A percentile compares a stretch with the other conserved stretches of the same genome.
Conservation (phyloP, 2,113 vertebrate genomes). For the Ceuthmochares aereus region DNA sequence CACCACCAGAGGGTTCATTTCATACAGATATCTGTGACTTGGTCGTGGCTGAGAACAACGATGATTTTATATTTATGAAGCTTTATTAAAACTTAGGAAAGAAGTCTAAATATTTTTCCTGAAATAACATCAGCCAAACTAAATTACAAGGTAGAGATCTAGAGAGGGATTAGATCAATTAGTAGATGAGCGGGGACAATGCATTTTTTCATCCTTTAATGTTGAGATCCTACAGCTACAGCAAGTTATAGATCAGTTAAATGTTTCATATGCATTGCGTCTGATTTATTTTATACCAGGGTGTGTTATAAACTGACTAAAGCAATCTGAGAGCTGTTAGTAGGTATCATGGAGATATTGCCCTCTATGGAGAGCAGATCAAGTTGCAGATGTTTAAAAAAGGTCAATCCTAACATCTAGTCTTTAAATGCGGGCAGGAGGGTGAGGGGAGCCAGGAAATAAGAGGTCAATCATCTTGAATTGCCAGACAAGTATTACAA, state of each 20-base stretch:
- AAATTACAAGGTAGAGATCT: not conserved
- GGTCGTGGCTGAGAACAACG: not conserved
- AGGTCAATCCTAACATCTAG: not conserved
- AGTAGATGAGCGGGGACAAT: not conserved
- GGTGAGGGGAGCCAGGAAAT: not conserved
- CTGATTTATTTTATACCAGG: not conserved
- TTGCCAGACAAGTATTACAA: not conserved
- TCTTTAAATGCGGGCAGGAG: not conserved
- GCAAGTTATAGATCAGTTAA: not conserved
- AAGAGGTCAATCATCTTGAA: not conserved
- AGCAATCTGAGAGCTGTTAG: not conserved
- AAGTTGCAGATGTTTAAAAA: not conserved
- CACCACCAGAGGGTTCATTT: constrained; percentile 52
- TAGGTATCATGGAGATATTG: not conserved
- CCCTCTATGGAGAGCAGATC: not conserved
- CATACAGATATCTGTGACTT: not conserved
- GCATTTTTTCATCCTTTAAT: not conserved
- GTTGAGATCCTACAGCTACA: not conserved
- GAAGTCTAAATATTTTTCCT: constrained; percentile 4
- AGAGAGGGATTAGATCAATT: not conserved
- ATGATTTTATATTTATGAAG: constrained; percentile 10
- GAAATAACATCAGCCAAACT: constrained; percentile 8
- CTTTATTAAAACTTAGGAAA: constrained; percentile 26
- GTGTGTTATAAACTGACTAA: not conserved
- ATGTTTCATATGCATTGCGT: not conserved